Percentiles rank a stretch among this genome's conserved stretches.
Conservation (phyloP, 2,888 invertebrate genomes). For the Hecatera dysodea region DNA sequence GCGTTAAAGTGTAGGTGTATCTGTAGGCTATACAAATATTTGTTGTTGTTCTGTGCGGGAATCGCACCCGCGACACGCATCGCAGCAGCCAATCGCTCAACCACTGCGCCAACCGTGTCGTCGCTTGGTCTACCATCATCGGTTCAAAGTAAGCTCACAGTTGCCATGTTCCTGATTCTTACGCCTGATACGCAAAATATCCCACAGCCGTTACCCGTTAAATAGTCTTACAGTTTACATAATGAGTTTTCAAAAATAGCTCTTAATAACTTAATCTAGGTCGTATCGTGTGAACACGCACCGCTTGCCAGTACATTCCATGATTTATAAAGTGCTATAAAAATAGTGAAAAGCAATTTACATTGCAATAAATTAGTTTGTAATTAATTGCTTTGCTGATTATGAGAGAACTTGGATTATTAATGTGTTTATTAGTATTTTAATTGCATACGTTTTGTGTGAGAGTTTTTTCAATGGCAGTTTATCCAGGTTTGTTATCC, state of each 20-base stretch:
- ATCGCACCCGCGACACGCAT: no score
- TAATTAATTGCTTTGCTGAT: conserved; percentile 27
- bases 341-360: conserved; percentile 37
- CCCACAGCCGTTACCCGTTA: no score
- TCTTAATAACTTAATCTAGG: conserved; percentile 17
- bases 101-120: no score
- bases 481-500: neutral
- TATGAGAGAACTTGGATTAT: neutral
- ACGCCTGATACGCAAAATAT: no score
- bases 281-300: conserved; percentile 38
- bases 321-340: conserved; percentile 34
- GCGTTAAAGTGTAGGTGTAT: no score
- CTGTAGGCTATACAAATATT: no score
- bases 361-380: conserved; percentile 15
- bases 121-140: no score
- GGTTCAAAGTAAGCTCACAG: no score
- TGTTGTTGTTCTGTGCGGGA: no score
- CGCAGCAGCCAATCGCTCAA: no score
- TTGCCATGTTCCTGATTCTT: no score
- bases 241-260: conserved; percentile 22
- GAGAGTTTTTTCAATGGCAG: neutral
- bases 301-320: conserved; percentile 1
- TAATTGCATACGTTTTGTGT: neutral
- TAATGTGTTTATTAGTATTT: neutral
- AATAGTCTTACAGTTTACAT: neutral